phyloP scores from a whole-genome alignment of 2,888 invertebrate genomes.

The Agriotes lineatus region DNA sequence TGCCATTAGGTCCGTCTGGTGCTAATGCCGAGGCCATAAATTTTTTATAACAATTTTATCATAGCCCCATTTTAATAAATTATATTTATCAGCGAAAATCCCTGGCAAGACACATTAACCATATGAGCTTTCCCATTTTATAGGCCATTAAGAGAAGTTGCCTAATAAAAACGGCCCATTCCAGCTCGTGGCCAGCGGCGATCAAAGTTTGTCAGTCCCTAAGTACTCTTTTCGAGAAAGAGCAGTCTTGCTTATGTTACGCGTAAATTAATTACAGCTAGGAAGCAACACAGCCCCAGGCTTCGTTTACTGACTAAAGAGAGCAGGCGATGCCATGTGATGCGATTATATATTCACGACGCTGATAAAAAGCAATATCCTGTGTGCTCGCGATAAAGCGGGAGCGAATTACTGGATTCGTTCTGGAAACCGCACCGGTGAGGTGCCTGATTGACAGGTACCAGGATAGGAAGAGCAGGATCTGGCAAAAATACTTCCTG shows the following conservation, averaged over 20 bases:
- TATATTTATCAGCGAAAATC: not conserved
- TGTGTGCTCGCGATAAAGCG: not conserved
- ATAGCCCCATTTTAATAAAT: slow-evolving; percentile 14
- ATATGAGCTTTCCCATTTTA: slow-evolving; percentile 12
- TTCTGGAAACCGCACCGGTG: not conserved
- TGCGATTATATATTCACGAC: slow-evolving; percentile 4
- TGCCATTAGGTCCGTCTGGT: too few relatives aligned
- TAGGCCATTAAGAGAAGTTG: slow-evolving; percentile 9
- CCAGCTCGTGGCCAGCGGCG: not conserved
- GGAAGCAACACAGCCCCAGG: slow-evolving; percentile 10
- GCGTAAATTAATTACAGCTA: slow-evolving; percentile 16
- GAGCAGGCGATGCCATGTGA: not conserved
- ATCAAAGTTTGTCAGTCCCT: slow-evolving; percentile 13
- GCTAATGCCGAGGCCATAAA: not conserved
- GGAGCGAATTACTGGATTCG: not conserved
- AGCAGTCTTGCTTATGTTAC: slow-evolving; percentile 1
- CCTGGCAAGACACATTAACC: not conserved
- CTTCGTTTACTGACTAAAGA: not conserved
- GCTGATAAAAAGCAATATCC: slow-evolving; percentile 2
- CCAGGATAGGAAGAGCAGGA: not conserved
- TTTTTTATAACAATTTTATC: slow-evolving; percentile 14
- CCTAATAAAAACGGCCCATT: slow-evolving; percentile 9
- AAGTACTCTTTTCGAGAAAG: slow-evolving; percentile 1
- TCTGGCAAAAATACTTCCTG: not conserved
- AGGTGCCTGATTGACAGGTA: slow-evolving; percentile 3